Evolutionary conservation across 2,113 vertebrate species (phyloP).

Genomic region (Electrona antarctica): DNA sequence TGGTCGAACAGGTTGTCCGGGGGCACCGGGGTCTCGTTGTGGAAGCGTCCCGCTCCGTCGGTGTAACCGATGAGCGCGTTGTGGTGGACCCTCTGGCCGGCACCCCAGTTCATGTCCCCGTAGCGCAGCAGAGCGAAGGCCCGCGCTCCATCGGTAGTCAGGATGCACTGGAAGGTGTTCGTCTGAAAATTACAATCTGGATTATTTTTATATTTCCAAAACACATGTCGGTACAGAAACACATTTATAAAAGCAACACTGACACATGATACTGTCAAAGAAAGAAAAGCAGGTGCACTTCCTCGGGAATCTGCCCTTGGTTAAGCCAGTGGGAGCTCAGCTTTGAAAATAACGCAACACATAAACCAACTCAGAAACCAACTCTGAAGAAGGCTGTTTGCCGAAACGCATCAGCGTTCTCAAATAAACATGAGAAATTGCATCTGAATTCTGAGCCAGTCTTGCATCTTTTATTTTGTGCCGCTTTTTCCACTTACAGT

Average conservation of each 20-base stretch:
- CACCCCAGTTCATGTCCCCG: constrained; percentile 80
- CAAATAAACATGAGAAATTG: too few relatives aligned
- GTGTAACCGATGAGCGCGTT: constrained; percentile 81
- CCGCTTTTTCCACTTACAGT: too few relatives aligned
- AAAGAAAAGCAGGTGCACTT: too few relatives aligned
- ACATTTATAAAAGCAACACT: neutral
- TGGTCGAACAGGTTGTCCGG: constrained; percentile 73
- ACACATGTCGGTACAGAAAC: neutral
- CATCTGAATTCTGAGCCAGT: too few relatives aligned
- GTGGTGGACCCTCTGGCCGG: constrained; percentile 75
- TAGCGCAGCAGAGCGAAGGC: constrained; percentile 81
- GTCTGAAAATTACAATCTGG: constrained; percentile 63
- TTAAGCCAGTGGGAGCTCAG: too few relatives aligned
- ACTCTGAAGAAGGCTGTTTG: too few relatives aligned
- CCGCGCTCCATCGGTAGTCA: constrained; percentile 79
- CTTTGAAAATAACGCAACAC: too few relatives aligned
- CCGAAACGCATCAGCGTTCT: too few relatives aligned
- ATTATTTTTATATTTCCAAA: neutral
- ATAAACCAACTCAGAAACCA: too few relatives aligned
- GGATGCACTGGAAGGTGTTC: constrained; percentile 83
- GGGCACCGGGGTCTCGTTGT: constrained; percentile 69
- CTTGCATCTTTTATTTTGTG: too few relatives aligned
- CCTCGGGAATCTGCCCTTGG: too few relatives aligned
- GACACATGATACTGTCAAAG: too few relatives aligned
- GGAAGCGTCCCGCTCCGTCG: constrained; percentile 64